These are phyloP conservation scores for Rhagologus leucostigma DNA, from an alignment of 2,113 vertebrate species.

Conservation along the genomic window DNA sequence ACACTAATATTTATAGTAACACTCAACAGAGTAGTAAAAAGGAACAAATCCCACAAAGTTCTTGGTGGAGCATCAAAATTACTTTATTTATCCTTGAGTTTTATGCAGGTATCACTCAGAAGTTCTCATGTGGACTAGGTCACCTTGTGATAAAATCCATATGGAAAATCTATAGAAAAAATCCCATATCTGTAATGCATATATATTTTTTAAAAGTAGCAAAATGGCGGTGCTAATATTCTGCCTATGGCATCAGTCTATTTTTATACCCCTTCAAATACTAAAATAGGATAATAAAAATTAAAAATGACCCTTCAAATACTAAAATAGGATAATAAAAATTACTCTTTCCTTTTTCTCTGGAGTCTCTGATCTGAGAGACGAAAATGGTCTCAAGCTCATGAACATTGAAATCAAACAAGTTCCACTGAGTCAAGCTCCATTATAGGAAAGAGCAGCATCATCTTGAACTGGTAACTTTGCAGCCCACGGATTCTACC, in stretches of 20 bases:
- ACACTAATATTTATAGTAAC: neutral
- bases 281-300: constrained; percentile 10
- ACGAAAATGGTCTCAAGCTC: neutral
- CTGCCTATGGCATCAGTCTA: neutral
- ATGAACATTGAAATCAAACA: neutral
- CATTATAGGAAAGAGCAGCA: neutral
- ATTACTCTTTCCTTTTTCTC: neutral
- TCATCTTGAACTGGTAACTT: neutral
- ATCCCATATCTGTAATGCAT: neutral
- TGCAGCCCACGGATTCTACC: neutral
- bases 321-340: neutral
- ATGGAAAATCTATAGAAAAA: neutral
- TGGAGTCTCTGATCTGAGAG: neutral
- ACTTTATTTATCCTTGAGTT: neutral
- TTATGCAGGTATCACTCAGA: neutral
- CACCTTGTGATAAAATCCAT: neutral
- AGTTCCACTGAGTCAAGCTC: neutral
- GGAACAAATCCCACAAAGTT: neutral
- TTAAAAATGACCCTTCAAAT: constrained; percentile 3
- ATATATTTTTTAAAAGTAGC: neutral
- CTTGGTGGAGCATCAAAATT: neutral
- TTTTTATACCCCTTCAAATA: neutral
- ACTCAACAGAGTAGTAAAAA: neutral
- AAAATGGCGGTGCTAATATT: neutral
- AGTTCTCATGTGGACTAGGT: neutral